phyloP scores from a whole-genome alignment of 2,888 invertebrate species.

The Copidosoma aretas region DNA sequence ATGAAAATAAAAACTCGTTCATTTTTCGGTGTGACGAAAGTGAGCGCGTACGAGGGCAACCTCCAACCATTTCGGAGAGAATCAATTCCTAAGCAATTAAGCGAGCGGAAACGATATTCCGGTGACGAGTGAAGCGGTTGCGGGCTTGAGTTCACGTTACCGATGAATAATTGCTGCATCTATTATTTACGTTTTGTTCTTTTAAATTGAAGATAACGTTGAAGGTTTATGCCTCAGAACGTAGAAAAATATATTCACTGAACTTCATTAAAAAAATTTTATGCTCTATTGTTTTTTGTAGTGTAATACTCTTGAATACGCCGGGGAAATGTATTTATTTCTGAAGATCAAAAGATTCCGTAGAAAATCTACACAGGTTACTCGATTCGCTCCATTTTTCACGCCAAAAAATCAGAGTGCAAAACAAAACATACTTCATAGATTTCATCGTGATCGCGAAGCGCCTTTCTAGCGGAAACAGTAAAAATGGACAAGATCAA shows the following conservation, averaged over 20 bases:
- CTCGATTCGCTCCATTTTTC: constrained; percentile 1
- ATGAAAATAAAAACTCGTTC: constrained; percentile 25
- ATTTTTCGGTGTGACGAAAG: constrained; percentile 18
- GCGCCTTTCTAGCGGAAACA: constrained; percentile 15
- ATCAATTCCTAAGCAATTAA: not conserved
- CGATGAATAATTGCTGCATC: not conserved
- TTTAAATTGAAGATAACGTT: too few relatives aligned
- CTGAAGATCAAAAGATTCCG: too few relatives aligned
- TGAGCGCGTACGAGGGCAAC: not conserved
- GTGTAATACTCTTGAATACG: too few relatives aligned
- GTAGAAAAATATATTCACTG: too few relatives aligned
- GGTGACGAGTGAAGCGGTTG: not conserved
- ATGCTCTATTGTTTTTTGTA: too few relatives aligned
- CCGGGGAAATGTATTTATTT: too few relatives aligned
- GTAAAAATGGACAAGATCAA: not conserved
- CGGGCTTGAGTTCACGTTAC: not conserved
- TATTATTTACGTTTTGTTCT: not conserved
- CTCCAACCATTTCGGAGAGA: not conserved
- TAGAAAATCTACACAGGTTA: not conserved
- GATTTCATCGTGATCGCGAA: constrained; percentile 27
- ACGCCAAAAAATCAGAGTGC: constrained; percentile 19
- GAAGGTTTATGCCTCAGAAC: too few relatives aligned
- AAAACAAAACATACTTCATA: constrained; percentile 30
- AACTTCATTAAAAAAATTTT: too few relatives aligned
- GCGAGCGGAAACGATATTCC: not conserved